Conservation (phyloP, 2,888 invertebrate genomes). For the Oxytorus armatus region DNA sequence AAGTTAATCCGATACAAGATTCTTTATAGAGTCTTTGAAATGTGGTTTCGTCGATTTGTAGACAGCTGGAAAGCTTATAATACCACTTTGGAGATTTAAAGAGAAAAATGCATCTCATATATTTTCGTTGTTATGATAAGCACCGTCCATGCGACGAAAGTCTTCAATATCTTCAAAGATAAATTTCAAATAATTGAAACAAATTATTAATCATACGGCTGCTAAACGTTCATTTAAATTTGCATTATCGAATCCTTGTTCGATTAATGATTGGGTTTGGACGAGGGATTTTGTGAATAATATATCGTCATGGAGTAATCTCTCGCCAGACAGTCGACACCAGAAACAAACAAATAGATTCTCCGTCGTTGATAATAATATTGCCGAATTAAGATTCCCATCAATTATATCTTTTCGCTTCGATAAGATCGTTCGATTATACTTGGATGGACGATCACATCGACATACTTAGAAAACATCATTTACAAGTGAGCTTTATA, state of each 20-base stretch:
- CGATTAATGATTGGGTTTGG: background rate
- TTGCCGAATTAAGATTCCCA: slow-evolving; percentile 14
- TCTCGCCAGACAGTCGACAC: slow-evolving; percentile 10
- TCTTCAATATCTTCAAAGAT: background rate
- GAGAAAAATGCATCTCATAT: background rate
- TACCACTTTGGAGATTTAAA: background rate
- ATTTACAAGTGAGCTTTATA: slow-evolving; percentile 5
- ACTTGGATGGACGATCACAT: slow-evolving; percentile 12
- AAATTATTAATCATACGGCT: background rate
- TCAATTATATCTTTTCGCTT: slow-evolving; percentile 1
- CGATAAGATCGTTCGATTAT: slow-evolving; percentile 20
- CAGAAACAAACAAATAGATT: background rate
- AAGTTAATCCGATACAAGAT: no score
- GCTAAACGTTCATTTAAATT: background rate
- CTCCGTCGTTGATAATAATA: background rate
- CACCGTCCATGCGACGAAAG: background rate
- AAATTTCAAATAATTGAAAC: background rate
- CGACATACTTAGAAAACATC: slow-evolving; percentile 4
- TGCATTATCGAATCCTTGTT: slow-evolving; percentile 3
- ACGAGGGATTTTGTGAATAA: background rate
- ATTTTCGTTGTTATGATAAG: background rate
- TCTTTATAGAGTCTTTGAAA: slow-evolving; percentile 2
- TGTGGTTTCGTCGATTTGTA: background rate
- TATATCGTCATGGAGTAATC: background rate
- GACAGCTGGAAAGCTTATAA: background rate